A percentile compares a stretch with the other conserved stretches of the same genome.
Evolutionary conservation across 2,797 vertebrate species (phyloP).

Genomic region (Galago senegalensis): DNA sequence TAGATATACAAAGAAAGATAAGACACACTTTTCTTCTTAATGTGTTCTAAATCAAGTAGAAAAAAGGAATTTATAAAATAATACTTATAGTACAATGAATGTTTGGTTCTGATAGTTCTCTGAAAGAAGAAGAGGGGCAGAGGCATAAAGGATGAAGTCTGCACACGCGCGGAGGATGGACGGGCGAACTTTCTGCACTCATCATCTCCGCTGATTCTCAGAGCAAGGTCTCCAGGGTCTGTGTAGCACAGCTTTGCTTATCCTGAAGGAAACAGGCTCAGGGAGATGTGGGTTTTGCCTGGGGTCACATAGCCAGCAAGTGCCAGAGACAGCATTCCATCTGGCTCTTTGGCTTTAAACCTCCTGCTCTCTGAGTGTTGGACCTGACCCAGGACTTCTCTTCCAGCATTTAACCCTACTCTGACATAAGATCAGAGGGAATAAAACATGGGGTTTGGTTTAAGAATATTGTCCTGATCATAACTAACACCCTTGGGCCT

Average conservation of each 20-base stretch:
- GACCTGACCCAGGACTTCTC: not conserved
- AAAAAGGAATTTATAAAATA: not conserved
- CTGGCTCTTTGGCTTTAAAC: not conserved
- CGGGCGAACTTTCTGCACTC: not conserved
- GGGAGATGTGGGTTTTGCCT: not conserved
- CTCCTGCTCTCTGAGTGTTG: not conserved
- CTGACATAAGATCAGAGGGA: not conserved
- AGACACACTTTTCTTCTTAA: conserved; percentile 3
- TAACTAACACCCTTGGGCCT: not conserved
- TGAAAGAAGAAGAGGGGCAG: not conserved
- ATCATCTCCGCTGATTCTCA: not conserved
- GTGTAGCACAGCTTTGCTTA: not conserved
- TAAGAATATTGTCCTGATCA: conserved; percentile 33
- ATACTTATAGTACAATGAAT: not conserved
- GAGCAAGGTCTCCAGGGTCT: not conserved
- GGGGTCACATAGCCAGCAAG: not conserved
- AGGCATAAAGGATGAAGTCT: not conserved
- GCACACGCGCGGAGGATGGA: not conserved
- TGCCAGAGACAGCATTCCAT: not conserved
- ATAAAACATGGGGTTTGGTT: conserved; percentile 2
- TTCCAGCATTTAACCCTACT: not conserved
- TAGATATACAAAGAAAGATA: conserved; percentile 24
- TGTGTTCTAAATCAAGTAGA: not conserved
- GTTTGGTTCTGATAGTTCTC: not conserved
- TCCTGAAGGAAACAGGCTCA: not conserved